A percentile compares a stretch with the other conserved stretches of the same genome.
These are phyloP conservation scores for Napeogenes inachia DNA, from an alignment of 2,888 invertebrate species.

Conservation along the genomic window DNA sequence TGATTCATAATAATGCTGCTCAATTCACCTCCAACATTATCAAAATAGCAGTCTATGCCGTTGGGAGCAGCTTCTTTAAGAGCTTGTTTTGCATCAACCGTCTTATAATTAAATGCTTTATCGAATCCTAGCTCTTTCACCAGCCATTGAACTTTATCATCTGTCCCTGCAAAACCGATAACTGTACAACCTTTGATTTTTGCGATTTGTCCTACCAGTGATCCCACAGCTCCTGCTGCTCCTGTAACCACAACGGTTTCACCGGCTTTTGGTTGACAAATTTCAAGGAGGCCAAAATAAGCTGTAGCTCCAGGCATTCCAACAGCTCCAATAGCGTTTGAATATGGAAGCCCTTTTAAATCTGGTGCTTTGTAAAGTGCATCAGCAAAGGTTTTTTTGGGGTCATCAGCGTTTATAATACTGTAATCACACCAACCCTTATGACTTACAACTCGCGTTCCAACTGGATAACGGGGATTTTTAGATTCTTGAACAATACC, in stretches of 20 bases:
- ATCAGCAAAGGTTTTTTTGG: conserved; percentile 19
- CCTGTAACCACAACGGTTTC: conserved; percentile 84
- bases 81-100: conserved; percentile 67
- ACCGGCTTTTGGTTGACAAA: conserved; percentile 82
- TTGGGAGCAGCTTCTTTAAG: conserved; percentile 81
- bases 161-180: conserved; percentile 84
- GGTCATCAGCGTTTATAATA: conserved; percentile 34
- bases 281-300: conserved; percentile 82
- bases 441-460: conserved; percentile 75
- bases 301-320: conserved; percentile 86
- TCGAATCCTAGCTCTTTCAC: conserved; percentile 82
- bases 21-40: conserved; percentile 84
- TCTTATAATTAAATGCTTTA: conserved; percentile 85
- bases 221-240: conserved; percentile 87
- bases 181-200: conserved; percentile 81
- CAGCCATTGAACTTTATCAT: conserved; percentile 83
- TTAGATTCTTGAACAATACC: conserved; percentile 78
- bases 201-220: conserved; percentile 85
- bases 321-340: conserved; percentile 78
- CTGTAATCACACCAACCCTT: conserved; percentile 82
- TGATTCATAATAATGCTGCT: conserved; percentile 76
- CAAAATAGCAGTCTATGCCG: conserved; percentile 86
- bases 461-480: conserved; percentile 77
- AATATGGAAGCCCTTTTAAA: conserved; percentile 68
- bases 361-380: conserved; percentile 68